Conservation (phyloP, 1,140 invertebrate genomes). For the Popillia japonica region DNA sequence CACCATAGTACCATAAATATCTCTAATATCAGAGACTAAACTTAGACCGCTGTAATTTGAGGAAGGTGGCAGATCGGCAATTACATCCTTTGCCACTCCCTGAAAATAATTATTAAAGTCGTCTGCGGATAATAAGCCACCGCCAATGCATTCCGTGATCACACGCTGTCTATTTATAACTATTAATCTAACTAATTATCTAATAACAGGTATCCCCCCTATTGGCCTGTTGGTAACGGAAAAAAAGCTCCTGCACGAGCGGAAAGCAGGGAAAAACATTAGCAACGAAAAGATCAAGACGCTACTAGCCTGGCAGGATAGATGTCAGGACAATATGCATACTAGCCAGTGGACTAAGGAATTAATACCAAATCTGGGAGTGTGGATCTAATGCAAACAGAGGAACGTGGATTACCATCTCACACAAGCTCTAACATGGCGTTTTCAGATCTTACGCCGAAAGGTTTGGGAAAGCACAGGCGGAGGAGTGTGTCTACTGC, state of each 20-base stretch:
- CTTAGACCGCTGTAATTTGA: too few species aligned
- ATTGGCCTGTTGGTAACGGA: too few species aligned
- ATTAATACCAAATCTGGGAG: slow-evolving; percentile 1
- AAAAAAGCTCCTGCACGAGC: neutral
- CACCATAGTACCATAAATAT: too few species aligned
- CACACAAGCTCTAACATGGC: neutral
- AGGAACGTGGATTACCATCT: neutral
- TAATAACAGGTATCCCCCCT: too few species aligned
- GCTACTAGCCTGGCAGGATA: neutral
- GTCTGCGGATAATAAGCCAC: too few species aligned
- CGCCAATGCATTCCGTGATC: too few species aligned
- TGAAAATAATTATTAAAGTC: too few species aligned
- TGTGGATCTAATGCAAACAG: neutral
- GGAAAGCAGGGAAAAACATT: neutral
- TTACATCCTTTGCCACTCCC: too few species aligned
- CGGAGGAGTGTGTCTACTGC: neutral
- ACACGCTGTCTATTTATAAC: too few species aligned
- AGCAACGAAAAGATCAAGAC: neutral
- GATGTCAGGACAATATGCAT: neutral
- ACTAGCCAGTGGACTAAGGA: neutral
- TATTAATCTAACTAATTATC: too few species aligned
- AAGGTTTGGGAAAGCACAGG: neutral
- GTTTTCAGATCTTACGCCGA: neutral
- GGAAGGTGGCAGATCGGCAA: too few species aligned
- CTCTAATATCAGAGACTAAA: too few species aligned